Evolutionary conservation across 2,888 invertebrate species (phyloP), one percentile per base, ranked within the genome.

Genomic region (Dromius quadrimaculatus): DNA sequence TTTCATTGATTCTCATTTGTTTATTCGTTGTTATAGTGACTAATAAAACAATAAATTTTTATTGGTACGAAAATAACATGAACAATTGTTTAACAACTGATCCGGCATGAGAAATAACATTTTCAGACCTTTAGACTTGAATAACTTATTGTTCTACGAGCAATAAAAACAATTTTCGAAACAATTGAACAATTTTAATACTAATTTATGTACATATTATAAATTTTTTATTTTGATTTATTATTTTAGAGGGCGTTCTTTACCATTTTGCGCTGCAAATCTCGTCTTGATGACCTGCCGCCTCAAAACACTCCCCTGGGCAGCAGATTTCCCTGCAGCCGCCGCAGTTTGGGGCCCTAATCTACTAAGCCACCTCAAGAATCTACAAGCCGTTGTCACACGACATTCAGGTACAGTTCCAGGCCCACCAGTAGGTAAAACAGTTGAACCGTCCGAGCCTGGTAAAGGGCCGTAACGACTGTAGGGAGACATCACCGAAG

Each of bases 351-450:
- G 85, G 65, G 85, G 85, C 50, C 85, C 84, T 28, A 86, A 80
- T 72, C 85, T 83, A 45, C 85, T 82, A 75, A 86, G 85, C 86
- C 86, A 86, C 76, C 85, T 81, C 72, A 86, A 81, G 76, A 86
- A 86, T 71, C 85, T 79, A 73, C 86, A 83, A 8, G 85, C 85
- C 5, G 84, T 84, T 22, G 84, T 82, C 13, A 81, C 80, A 17
- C 77, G 74, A 71, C 78, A 79, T 72, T 77, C 77, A 72, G 75
- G 68, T 15, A 41, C 68, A 5, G 59, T 8, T 8, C 65, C 65
- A 20, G 47, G 71, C 13, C 75, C n/a, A n/a, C n/a, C 75, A 41
- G 72, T 73, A 45, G 75, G 74, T 69, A 76, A 73, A 61, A 77
- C 71, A 9, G 77, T 74, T 19, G 76, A 73, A 62, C 80, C 78